Evolutionary conservation across 2,888 invertebrate genomes (phyloP).

Genomic region (Rhagophthalmus giganteus): DNA sequence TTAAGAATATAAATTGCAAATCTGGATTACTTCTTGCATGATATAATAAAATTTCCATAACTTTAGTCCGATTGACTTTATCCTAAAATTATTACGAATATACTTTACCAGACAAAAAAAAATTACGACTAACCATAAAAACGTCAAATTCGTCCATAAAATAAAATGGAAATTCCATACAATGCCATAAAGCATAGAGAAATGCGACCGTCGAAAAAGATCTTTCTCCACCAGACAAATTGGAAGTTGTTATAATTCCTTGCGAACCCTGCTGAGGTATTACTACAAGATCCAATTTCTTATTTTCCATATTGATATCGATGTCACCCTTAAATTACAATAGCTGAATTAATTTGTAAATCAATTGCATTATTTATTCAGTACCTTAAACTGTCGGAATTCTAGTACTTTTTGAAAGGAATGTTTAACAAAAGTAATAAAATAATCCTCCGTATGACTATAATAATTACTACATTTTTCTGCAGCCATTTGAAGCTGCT

Average conservation of each 20-base stretch:
- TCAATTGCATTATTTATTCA: constrained; percentile 22
- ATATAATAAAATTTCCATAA: constrained; percentile 75
- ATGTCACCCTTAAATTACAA: constrained; percentile 58
- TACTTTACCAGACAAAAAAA: no score
- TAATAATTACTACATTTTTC: constrained; percentile 49
- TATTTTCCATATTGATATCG: constrained; percentile 58
- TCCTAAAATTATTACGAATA: constrained; percentile 75
- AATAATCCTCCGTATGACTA: constrained; percentile 50
- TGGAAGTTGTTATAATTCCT: constrained; percentile 60
- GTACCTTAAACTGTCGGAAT: constrained; percentile 63
- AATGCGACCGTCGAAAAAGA: constrained; percentile 95
- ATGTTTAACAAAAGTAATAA: constrained; percentile 51
- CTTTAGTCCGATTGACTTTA: constrained; percentile 77
- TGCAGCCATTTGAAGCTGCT: constrained; percentile 43
- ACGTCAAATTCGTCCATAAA: constrained; percentile 97
- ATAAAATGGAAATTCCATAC: constrained; percentile 89
- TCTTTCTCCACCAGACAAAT: constrained; percentile 93
- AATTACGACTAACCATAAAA: constrained; percentile 86
- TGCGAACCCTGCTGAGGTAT: constrained; percentile 59
- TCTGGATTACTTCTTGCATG: constrained; percentile 69
- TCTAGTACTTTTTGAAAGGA: constrained; percentile 61
- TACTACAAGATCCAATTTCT: constrained; percentile 59
- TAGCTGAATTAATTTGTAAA: neutral
- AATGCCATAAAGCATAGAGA: constrained; percentile 90
- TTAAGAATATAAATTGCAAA: constrained; percentile 86